Evolutionary conservation across 1,140 invertebrate species (phyloP).

Genomic region (Glomeris maerens): DNA sequence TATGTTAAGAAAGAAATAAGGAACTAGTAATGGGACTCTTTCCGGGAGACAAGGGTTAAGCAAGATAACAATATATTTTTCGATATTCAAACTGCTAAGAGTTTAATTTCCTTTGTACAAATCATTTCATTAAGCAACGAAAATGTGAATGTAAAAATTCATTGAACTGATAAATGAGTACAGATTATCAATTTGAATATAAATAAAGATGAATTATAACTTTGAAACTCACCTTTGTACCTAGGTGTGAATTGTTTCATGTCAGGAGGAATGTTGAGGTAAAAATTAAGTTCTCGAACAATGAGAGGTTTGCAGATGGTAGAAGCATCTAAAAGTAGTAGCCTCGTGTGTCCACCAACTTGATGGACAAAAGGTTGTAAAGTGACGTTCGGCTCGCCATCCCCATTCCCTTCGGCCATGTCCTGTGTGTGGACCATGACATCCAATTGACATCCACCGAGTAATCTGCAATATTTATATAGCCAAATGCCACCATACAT

Average conservation of each 20-base stretch:
- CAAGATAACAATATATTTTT: no score
- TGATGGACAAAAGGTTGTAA: constrained; percentile 21
- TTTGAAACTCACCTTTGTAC: constrained; percentile 32
- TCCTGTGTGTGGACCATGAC: constrained; percentile 12
- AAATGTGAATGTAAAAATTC: no score
- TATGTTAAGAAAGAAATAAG: no score
- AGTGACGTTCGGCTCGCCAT: constrained; percentile 2
- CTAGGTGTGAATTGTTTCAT: constrained; percentile 31
- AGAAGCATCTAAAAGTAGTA: constrained; percentile 30
- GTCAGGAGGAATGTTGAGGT: constrained; percentile 29
- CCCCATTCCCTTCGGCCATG: constrained; percentile 11
- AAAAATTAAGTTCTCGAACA: constrained; percentile 31
- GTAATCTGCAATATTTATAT: no score
- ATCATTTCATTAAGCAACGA: no score
- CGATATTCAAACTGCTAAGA: no score
- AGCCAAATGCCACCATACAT: no score
- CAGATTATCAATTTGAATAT: neutral
- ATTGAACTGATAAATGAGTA: constrained; percentile 1
- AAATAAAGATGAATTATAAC: no score
- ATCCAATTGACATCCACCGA: constrained; percentile 2
- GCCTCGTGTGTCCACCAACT: constrained; percentile 31
- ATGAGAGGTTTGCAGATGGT: constrained; percentile 36
- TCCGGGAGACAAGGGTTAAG: no score
- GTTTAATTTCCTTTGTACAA: no score
- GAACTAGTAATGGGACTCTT: no score